Percentiles rank a stretch among this genome's conserved stretches.
Conservation (phyloP, 1,140 invertebrate genomes). For the Cydia splendana region DNA sequence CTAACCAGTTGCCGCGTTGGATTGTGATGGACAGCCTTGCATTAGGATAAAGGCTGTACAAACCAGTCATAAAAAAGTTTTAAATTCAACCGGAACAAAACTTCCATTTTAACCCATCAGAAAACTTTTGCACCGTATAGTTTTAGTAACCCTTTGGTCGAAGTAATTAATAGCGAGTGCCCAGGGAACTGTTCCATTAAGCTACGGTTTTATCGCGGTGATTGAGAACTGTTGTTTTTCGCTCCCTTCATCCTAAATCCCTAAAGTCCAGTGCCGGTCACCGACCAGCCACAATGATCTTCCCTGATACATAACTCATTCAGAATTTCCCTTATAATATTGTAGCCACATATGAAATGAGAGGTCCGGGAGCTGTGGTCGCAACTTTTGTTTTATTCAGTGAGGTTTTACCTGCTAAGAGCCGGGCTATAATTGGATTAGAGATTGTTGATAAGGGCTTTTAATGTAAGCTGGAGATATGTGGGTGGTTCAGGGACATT, state of each 20-base stretch:
- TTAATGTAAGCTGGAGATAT: constrained; percentile 52
- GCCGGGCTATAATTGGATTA: constrained; percentile 70
- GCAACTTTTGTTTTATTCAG: constrained; percentile 72
- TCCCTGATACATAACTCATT: constrained; percentile 11
- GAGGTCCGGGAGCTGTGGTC: constrained; percentile 4
- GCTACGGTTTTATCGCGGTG: constrained; percentile 54
- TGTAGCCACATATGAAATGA: constrained; percentile 15
- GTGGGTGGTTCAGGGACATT: constrained; percentile 51
- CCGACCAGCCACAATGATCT: constrained; percentile 36
- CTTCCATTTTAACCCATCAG: constrained; percentile 1
- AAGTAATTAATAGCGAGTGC: constrained; percentile 64
- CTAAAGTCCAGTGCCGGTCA: constrained; percentile 58
- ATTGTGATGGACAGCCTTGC: no score
- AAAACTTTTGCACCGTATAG: constrained; percentile 7
- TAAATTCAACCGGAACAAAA: neutral
- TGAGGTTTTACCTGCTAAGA: constrained; percentile 54
- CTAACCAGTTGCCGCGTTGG: no score
- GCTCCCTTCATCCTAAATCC: constrained; percentile 60
- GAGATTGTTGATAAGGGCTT: constrained; percentile 69
- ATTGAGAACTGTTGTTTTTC: constrained; percentile 58
- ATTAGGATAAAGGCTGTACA: no score
- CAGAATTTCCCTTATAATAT: neutral
- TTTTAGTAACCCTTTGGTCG: constrained; percentile 33
- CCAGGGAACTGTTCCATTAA: constrained; percentile 64
- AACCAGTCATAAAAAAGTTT: neutral